Conservation (phyloP, 2,113 vertebrate species). For the Hystrix brachyura region DNA sequence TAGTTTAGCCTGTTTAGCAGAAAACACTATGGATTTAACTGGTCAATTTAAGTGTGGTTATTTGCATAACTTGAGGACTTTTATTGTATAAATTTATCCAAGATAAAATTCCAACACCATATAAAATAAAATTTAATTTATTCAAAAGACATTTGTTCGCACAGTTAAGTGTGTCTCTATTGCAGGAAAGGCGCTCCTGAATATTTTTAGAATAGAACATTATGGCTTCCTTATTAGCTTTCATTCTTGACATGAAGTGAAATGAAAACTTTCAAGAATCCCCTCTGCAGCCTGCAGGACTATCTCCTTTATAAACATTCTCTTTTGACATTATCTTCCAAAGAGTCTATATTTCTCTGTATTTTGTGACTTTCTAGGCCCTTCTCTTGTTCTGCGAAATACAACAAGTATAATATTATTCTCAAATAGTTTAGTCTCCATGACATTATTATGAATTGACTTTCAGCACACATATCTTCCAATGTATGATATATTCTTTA, state of each 20-base stretch:
- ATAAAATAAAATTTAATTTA: slow-evolving; percentile 57
- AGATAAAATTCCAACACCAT: slow-evolving; percentile 27
- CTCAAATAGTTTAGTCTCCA: slow-evolving; percentile 8
- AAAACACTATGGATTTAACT: slow-evolving; percentile 9
- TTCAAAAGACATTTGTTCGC: neutral
- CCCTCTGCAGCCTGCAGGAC: neutral
- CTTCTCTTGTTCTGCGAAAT: neutral
- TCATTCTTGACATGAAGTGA: neutral
- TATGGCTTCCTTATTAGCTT: neutral
- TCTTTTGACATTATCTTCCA: neutral
- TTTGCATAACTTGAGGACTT: neutral
- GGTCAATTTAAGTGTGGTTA: slow-evolving; percentile 1
- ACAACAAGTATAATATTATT: neutral
- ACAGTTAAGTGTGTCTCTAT: neutral
- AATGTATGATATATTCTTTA: neutral
- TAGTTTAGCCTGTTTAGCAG: neutral
- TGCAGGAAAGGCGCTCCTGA: neutral
- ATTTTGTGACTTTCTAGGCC: neutral
- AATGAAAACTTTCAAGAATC: neutral
- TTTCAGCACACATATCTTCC: neutral
- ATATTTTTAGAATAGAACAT: slow-evolving; percentile 10
- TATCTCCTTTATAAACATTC: neutral
- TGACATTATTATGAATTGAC: neutral
- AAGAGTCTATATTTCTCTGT: neutral
- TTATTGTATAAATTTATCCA: neutral